Conservation (phyloP, 2,888 invertebrate species). For the Cephus rjabovi region DNA sequence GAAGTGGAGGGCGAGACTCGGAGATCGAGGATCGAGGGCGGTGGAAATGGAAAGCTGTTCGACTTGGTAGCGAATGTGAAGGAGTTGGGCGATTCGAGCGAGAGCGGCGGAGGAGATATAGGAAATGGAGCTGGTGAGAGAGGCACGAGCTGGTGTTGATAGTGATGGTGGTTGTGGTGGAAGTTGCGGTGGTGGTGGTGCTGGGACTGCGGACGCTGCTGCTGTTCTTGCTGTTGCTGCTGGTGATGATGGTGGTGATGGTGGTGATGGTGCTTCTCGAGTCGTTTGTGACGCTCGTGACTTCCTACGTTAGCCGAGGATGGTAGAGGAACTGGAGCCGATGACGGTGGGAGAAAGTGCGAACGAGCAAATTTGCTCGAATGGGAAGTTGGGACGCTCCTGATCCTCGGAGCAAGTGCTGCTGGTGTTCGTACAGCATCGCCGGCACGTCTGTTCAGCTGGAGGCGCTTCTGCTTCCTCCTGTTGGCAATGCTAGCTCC, state of each 20-base stretch:
- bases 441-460: conserved; percentile 51
- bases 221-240: conserved; percentile 57
- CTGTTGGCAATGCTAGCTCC: conserved; percentile 89
- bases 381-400: conserved; percentile 32
- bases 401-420: conserved; percentile 33
- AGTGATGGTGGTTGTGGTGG: conserved; percentile 60
- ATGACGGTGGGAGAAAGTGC: conserved; percentile 37
- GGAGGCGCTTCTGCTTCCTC: conserved; percentile 70
- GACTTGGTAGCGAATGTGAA: conserved; percentile 50
- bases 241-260: conserved; percentile 18
- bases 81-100: conserved; percentile 70
- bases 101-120: conserved; percentile 73
- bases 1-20: conserved; percentile 60
- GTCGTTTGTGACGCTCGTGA: background rate
- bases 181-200: conserved; percentile 70
- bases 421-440: conserved; percentile 1
- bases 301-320: background rate
- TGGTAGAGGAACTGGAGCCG: conserved; percentile 19
- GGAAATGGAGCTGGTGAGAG: conserved; percentile 70
- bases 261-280: conserved; percentile 5
- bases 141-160: conserved; percentile 52
- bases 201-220: conserved; percentile 67
- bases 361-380: conserved; percentile 46
- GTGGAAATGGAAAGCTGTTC: conserved; percentile 59
- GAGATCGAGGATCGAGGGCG: conserved; percentile 61